Evolutionary conservation across 2,113 vertebrate genomes (phyloP).

Genomic region (Notarius quadriscutis): DNA sequence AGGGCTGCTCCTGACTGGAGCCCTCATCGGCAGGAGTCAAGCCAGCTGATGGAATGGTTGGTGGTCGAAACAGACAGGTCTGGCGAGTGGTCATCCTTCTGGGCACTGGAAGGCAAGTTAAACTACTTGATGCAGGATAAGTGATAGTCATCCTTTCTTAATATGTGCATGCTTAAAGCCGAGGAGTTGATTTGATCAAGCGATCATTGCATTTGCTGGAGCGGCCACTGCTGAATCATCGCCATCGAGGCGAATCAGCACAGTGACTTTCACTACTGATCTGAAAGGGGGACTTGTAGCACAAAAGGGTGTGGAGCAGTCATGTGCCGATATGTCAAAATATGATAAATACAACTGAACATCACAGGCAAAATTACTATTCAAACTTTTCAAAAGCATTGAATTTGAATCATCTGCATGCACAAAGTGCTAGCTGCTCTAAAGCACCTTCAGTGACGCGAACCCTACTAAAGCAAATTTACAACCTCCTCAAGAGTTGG

Average conservation of each 20-base stretch:
- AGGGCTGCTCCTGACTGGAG: constrained; percentile 24
- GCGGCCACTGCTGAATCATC: too few relatives aligned
- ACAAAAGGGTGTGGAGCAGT: not conserved
- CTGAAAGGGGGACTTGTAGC: not conserved
- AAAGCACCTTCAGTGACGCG: not conserved
- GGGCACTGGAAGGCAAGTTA: constrained; percentile 50
- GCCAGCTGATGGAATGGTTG: constrained; percentile 13
- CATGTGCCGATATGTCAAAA: constrained; percentile 11
- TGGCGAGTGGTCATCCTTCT: constrained; percentile 61
- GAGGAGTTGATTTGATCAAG: not conserved
- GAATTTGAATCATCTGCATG: not conserved
- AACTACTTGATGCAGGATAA: not conserved
- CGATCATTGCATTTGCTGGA: not conserved
- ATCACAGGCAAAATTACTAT: not conserved
- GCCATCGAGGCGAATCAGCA: not conserved
- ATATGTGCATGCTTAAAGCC: not conserved
- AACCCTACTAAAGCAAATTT: not conserved
- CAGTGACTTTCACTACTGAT: not conserved
- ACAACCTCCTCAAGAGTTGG: not conserved
- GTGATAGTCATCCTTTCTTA: not conserved
- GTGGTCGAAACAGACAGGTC: constrained; percentile 61
- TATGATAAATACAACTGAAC: not conserved
- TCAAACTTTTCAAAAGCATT: not conserved
- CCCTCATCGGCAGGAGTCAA: constrained; percentile 24
- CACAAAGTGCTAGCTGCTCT: not conserved